Percentiles rank a stretch among this genome's conserved stretches.
Conservation (phyloP, 2,797 vertebrate species). For the Poeciliopsis paucimaculata region DNA sequence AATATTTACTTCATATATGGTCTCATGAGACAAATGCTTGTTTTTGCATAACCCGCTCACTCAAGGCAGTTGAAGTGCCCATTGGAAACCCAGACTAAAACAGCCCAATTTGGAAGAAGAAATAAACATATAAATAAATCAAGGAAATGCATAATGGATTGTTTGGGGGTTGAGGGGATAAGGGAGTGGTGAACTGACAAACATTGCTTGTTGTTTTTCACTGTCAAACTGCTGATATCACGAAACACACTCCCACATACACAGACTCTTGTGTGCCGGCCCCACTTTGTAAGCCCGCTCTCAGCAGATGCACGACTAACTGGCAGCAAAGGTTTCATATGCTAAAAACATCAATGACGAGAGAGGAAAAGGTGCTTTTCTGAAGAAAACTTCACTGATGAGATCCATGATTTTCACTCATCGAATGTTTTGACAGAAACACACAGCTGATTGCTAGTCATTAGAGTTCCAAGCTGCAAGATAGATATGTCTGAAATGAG, state of each 20-base stretch:
- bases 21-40: slow-evolving; percentile 56
- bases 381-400: slow-evolving; percentile 16
- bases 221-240: slow-evolving; percentile 52
- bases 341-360: slow-evolving; percentile 18
- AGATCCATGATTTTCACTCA: slow-evolving; percentile 8
- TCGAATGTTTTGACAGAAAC: slow-evolving; percentile 23
- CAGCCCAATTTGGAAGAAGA: slow-evolving; percentile 57
- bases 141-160: slow-evolving; percentile 69
- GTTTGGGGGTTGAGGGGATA: neutral
- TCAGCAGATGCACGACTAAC: slow-evolving; percentile 31
- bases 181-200: slow-evolving; percentile 32
- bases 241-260: slow-evolving; percentile 13
- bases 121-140: slow-evolving; percentile 74
- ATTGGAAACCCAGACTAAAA: slow-evolving; percentile 58
- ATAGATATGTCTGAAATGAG: slow-evolving; percentile 5
- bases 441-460: slow-evolving; percentile 15
- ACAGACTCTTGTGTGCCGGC: slow-evolving; percentile 28
- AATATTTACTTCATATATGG: slow-evolving; percentile 69
- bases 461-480: slow-evolving; percentile 17
- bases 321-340: slow-evolving; percentile 30
- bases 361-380: slow-evolving; percentile 11
- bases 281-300: slow-evolving; percentile 31
- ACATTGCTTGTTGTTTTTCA: slow-evolving; percentile 47
- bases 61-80: slow-evolving; percentile 54
- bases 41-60: slow-evolving; percentile 59